Conservation (phyloP, 2,888 invertebrate species). For the Epinotia ramella region DNA sequence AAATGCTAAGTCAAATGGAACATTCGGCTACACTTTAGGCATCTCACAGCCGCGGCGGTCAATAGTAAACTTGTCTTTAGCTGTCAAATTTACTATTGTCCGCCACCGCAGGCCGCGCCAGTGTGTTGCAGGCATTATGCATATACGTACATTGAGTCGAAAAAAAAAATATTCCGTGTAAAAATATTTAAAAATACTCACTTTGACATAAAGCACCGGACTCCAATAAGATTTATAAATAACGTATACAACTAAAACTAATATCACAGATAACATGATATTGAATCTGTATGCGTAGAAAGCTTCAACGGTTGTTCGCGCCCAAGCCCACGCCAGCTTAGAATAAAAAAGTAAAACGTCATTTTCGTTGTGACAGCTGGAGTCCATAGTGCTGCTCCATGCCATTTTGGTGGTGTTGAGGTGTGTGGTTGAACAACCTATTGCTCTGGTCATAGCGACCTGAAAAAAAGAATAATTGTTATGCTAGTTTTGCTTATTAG, state of each 20-base stretch:
- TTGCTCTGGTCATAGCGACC: conserved; percentile 21
- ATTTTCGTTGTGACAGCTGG: conserved; percentile 37
- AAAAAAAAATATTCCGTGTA: no score
- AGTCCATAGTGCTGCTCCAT: not conserved
- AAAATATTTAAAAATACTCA: conserved; percentile 52
- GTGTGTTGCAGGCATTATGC: no score
- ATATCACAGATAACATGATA: conserved; percentile 54
- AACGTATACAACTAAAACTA: conserved; percentile 55
- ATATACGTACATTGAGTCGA: no score
- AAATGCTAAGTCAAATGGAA: no score
- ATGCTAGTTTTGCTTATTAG: not conserved
- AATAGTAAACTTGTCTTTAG: no score
- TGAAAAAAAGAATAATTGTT: conserved; percentile 13
- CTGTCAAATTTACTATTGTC: no score
- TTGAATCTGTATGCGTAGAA: conserved; percentile 51
- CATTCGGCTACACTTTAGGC: no score
- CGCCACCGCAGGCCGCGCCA: no score
- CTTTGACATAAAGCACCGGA: conserved; percentile 66
- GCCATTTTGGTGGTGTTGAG: not conserved
- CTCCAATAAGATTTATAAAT: conserved; percentile 64
- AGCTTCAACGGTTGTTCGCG: conserved; percentile 50
- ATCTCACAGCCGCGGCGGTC: no score
- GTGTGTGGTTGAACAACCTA: conserved; percentile 9
- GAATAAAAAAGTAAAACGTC: conserved; percentile 50
- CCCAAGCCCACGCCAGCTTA: conserved; percentile 50